Percentiles rank a stretch among this genome's conserved stretches.
Evolutionary conservation across 2,888 invertebrate genomes (phyloP).

Genomic region (Iphiclides podalirius): DNA sequence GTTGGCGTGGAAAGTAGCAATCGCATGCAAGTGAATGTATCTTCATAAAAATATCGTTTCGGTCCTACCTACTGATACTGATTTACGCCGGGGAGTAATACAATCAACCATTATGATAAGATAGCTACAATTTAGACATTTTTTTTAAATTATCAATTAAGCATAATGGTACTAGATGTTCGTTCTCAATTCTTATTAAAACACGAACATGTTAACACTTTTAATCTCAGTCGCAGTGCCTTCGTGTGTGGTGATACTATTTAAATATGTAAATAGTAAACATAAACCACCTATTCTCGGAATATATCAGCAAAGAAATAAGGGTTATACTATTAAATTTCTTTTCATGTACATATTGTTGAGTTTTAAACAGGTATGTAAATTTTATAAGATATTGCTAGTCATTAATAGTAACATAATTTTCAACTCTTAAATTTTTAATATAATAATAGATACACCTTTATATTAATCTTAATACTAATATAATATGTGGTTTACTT

Average conservation of each 20-base stretch:
- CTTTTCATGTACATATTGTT: slow-evolving; percentile 64
- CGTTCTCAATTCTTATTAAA: slow-evolving; percentile 7
- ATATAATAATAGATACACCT: no score
- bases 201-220: slow-evolving; percentile 42
- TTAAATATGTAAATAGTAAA: slow-evolving; percentile 54
- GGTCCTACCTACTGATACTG: no score
- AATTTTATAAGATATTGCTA: neutral
- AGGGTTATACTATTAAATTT: slow-evolving; percentile 75
- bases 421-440: no score
- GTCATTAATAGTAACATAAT: no score
- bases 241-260: slow-evolving; percentile 44
- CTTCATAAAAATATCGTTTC: no score
- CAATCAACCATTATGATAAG: slow-evolving; percentile 24
- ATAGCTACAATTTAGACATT: slow-evolving; percentile 15
- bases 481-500: no score
- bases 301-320: slow-evolving; percentile 73
- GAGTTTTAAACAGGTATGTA: slow-evolving; percentile 66
- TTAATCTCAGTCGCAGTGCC: slow-evolving; percentile 46
- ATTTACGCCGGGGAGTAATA: no score
- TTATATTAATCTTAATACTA: no score
- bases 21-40: no score
- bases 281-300: slow-evolving; percentile 65
- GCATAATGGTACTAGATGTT: neutral
- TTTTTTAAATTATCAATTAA: slow-evolving; percentile 13
- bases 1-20: no score